phyloP scores from a whole-genome alignment of 2,797 vertebrate species.

The Alfaro cultratus region DNA sequence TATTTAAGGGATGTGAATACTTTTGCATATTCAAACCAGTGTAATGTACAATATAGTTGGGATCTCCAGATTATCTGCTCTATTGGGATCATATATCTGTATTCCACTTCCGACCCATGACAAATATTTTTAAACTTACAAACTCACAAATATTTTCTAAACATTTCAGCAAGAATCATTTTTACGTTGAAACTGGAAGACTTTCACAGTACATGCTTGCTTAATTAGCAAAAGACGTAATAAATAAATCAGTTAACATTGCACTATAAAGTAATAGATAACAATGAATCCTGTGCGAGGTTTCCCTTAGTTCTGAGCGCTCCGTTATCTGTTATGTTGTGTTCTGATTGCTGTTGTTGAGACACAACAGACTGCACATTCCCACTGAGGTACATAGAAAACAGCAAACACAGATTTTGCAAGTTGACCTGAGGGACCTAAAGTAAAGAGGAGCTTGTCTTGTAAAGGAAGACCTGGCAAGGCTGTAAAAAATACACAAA shows the following conservation, averaged over 20 bases:
- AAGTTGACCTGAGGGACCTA: conserved; percentile 76
- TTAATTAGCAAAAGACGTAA: conserved; percentile 69
- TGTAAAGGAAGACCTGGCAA: conserved; percentile 71
- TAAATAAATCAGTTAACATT: conserved; percentile 67
- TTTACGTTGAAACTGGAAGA: conserved; percentile 80
- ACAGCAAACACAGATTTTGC: conserved; percentile 70
- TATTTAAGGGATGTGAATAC: background rate
- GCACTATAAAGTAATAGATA: conserved; percentile 61
- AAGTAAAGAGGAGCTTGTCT: conserved; percentile 56
- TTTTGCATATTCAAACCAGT: background rate
- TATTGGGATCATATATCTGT: conserved; percentile 6
- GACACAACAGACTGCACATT: conserved; percentile 60
- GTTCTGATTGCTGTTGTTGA: conserved; percentile 38
- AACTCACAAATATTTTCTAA: conserved; percentile 30
- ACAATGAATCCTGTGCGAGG: conserved; percentile 63
- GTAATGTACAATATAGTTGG: background rate
- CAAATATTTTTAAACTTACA: conserved; percentile 36
- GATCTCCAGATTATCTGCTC: conserved; percentile 11
- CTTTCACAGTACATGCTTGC: conserved; percentile 80
- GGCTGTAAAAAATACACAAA: conserved; percentile 28
- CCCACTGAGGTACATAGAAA: conserved; percentile 72
- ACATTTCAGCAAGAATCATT: conserved; percentile 46
- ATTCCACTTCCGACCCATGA: conserved; percentile 48
- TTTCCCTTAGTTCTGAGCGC: conserved; percentile 54
- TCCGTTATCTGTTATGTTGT: conserved; percentile 44